Evolutionary conservation across 2,113 vertebrate genomes (phyloP), one percentile per base, ranked within the genome.

Genomic region (Ceyx margarethae): DNA sequence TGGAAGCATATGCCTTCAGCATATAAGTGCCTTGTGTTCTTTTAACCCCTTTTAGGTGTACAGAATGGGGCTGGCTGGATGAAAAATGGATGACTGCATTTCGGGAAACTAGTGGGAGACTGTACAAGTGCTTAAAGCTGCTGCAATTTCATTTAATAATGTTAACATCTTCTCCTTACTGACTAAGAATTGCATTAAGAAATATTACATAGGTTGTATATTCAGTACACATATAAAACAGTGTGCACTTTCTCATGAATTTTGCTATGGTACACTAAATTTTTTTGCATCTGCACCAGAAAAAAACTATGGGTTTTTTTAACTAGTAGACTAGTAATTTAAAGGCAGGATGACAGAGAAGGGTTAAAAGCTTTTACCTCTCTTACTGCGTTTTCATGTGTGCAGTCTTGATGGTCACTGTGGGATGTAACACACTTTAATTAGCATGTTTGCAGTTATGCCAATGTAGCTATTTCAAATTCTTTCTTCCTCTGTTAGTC

Each of bases 311-410:
- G 0, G 29, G 16, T 69, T 64, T 84, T 69, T 84, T 69, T 5
- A 74, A 43, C 42, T 28, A 85, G 77, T 11, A 42, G 29, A 60
- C 46, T 66, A 28, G 50, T 66, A 46, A 46, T 46, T 56, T 69
- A 81, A 35, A 57, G n/a, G 26, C 1, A 4, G 26, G 7, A 64
- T 4, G 8, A 54, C 0, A 0, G 31, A 81, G 66, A 54, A 88
- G 60, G 19, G 72, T 29, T 78, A 33, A 18, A 74, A 79, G 12
- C 31, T 67, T 10, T 43, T 48, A 31, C 19, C 17, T 64, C 23
- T 62, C 40, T 61, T 51, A n/a, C 15, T 64, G 7, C 16, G 13
- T 46, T 46, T 86, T 83, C 56, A 17, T 29, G 31, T 26, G 15
- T 42, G 20, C 23, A 14, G 33, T 85, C 29, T 31, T 90, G 48